A percentile compares a stretch with the other conserved stretches of the same genome.
Evolutionary conservation across 2,888 invertebrate genomes (phyloP).

Genomic region (Hecatera dysodea): DNA sequence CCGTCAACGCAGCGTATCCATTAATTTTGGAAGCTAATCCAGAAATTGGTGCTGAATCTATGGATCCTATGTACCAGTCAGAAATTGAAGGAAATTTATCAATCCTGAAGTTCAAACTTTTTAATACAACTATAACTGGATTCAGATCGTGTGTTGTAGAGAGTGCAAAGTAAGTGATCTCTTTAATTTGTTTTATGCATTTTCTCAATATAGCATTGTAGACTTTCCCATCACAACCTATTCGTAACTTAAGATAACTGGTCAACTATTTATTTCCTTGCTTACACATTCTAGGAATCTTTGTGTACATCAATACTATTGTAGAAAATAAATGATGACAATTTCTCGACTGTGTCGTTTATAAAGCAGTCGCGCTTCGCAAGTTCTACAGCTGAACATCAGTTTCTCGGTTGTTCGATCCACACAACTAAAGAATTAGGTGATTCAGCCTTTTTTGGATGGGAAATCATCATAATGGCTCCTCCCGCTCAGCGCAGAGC

Average conservation of each 20-base stretch:
- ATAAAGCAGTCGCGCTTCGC: too few relatives aligned
- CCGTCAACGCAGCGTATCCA: constrained; percentile 52
- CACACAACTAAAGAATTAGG: too few relatives aligned
- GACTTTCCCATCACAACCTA: neutral
- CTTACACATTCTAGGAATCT: too few relatives aligned
- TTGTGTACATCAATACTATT: too few relatives aligned
- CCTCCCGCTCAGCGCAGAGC: too few relatives aligned
- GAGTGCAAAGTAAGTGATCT: constrained; percentile 69
- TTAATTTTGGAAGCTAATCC: constrained; percentile 64
- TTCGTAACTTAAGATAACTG: neutral
- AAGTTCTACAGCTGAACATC: too few relatives aligned
- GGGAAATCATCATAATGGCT: too few relatives aligned
- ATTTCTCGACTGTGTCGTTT: too few relatives aligned
- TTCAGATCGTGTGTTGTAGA: constrained; percentile 69
- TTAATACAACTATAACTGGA: constrained; percentile 65
- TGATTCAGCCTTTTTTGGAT: too few relatives aligned
- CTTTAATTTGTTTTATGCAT: neutral
- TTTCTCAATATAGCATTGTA: neutral
- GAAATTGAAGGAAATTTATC: constrained; percentile 67
- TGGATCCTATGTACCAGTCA: constrained; percentile 71
- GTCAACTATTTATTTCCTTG: too few relatives aligned
- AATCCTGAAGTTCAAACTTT: constrained; percentile 66
- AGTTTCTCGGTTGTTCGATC: too few relatives aligned
- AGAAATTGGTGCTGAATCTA: constrained; percentile 61
- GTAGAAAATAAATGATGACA: too few relatives aligned